phyloP scores from a whole-genome alignment of 1,140 invertebrate species.

The Lepidurus couesii region DNA sequence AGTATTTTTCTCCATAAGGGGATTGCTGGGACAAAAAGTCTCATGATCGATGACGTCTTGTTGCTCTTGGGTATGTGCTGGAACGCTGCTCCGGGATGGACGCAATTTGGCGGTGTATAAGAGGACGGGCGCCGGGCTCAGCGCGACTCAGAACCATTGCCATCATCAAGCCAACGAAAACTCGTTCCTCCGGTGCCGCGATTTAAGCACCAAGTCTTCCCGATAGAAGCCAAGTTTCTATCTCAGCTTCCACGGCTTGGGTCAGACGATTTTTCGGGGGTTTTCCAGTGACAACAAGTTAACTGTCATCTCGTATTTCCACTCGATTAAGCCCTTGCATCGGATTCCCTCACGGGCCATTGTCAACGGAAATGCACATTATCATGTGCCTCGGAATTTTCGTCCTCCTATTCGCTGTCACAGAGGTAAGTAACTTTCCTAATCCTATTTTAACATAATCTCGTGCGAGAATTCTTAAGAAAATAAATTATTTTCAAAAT shows the following conservation, averaged over 20 bases:
- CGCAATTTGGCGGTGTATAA: conserved; percentile 1
- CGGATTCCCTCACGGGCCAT: background rate
- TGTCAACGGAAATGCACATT: background rate
- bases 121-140: background rate
- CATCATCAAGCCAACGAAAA: conserved; percentile 3
- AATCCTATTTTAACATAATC: background rate
- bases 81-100: conserved; percentile 16
- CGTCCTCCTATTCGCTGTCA: background rate
- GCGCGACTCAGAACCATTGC: conserved; percentile 3
- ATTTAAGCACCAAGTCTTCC: background rate
- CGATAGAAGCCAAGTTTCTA: background rate
- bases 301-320: background rate
- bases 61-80: background rate
- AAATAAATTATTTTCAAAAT: too few relatives aligned
- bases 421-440: background rate
- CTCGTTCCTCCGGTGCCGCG: background rate
- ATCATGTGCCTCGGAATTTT: background rate
- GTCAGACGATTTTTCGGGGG: background rate
- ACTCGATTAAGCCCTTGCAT: background rate
- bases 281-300: background rate
- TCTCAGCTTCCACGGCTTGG: too few relatives aligned
- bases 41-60: background rate
- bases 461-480: too few relatives aligned
- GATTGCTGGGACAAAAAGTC: background rate
- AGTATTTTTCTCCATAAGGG: background rate